Conservation (phyloP, 2,797 vertebrate genomes). For the Lophotriccus pileatus region DNA sequence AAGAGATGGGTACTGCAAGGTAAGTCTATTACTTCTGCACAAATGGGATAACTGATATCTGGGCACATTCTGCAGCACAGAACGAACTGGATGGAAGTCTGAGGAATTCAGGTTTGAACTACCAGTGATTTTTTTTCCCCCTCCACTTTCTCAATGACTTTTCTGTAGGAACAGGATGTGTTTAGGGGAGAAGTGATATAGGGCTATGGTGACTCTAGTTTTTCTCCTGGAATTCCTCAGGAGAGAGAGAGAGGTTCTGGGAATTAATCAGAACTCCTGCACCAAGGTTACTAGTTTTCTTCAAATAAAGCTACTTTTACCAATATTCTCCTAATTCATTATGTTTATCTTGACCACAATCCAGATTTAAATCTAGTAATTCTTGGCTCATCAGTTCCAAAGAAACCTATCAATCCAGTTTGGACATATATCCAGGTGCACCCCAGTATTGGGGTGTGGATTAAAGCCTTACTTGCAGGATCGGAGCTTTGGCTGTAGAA, state of each 20-base stretch:
- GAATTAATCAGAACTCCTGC: neutral
- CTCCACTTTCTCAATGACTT: neutral
- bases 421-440: neutral
- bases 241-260: neutral
- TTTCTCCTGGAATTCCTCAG: neutral
- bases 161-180: neutral
- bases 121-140: too few relatives aligned
- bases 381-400: neutral
- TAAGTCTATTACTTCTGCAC: neutral
- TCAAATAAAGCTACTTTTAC: neutral
- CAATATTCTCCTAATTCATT: neutral
- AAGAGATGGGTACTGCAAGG: neutral
- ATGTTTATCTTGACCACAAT: neutral
- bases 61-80: neutral
- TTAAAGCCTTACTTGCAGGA: neutral
- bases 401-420: neutral
- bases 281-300: neutral
- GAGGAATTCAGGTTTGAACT: neutral
- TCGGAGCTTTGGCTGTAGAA: neutral
- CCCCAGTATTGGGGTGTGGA: fast-evolving
- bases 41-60: neutral
- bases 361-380: neutral
- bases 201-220: neutral
- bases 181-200: neutral
- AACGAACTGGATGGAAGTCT: neutral